Percentiles rank a stretch among this genome's conserved stretches.
Conservation (phyloP, 2,888 invertebrate species). For the Marasmarcha lunaedactyla region DNA sequence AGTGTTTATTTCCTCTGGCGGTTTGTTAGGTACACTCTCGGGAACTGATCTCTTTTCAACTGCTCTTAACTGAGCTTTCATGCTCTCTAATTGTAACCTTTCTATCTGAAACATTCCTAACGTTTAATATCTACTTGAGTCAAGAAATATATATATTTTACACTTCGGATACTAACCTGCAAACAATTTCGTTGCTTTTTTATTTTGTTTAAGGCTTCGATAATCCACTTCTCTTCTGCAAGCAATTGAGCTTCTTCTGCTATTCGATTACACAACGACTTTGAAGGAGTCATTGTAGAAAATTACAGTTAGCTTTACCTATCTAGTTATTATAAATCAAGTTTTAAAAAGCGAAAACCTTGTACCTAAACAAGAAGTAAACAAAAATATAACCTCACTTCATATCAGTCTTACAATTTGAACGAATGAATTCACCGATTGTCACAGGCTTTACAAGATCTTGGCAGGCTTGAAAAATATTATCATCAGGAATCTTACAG, state of each 20-base stretch:
- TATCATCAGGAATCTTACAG: too few species aligned
- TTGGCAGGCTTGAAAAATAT: too few species aligned
- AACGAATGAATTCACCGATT: too few species aligned
- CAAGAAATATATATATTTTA: not conserved
- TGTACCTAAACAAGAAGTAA: too few species aligned
- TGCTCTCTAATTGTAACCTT: slow-evolving; percentile 40
- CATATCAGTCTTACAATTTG: too few species aligned
- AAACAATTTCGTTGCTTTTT: slow-evolving; percentile 40
- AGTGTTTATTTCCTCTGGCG: slow-evolving; percentile 4
- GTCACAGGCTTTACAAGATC: too few species aligned
- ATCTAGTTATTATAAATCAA: too few species aligned
- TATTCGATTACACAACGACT: slow-evolving; percentile 16
- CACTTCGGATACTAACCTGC: slow-evolving; percentile 25
- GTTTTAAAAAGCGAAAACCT: too few species aligned
- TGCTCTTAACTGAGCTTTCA: slow-evolving; percentile 19
- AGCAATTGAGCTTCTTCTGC: slow-evolving; percentile 42
- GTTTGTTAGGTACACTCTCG: slow-evolving; percentile 8
- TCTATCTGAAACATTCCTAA: slow-evolving; percentile 35
- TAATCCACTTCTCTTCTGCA: slow-evolving; percentile 46
- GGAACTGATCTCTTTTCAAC: slow-evolving; percentile 4
- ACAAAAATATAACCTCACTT: too few species aligned
- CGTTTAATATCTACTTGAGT: not conserved
- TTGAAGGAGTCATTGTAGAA: too few species aligned
- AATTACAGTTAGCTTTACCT: too few species aligned
- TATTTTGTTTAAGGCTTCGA: slow-evolving; percentile 32